These are phyloP conservation scores for Paramuricea clavata DNA, from an alignment of 92 coral and sea anemone species.

Conservation along the genomic window DNA sequence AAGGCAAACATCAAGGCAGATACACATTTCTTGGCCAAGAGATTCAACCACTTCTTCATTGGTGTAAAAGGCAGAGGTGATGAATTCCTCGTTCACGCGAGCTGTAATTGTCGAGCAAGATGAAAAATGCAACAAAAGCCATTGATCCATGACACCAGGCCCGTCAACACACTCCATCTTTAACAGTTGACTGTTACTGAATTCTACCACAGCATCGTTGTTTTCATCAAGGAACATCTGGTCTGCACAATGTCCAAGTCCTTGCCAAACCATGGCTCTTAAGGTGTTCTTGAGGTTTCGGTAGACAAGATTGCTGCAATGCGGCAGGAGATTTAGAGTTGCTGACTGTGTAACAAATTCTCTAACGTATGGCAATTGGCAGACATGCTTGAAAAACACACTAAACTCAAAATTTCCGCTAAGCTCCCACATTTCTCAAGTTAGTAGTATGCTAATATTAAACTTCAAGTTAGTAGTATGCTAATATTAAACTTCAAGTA, in stretches of 20 bases:
- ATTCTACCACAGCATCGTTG: not conserved
- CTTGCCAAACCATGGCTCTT: slow-evolving; percentile 15
- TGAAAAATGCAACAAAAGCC: not conserved
- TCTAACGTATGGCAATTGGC: not conserved
- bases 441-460: too few species aligned
- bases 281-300: not conserved
- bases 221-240: not conserved
- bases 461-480: too few species aligned
- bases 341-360: not conserved
- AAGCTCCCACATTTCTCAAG: slow-evolving; percentile 6
- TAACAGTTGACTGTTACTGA: not conserved
- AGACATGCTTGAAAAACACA: not conserved
- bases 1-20: not conserved
- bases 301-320: not conserved
- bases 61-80: not conserved
- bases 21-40: slow-evolving; percentile 17
- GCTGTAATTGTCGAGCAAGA: not conserved
- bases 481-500: too few species aligned
- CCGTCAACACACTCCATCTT: not conserved
- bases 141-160: not conserved
- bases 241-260: slow-evolving; percentile 16
- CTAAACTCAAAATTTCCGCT: not conserved
- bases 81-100: not conserved
- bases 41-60: not conserved
- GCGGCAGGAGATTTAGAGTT: slow-evolving; percentile 7